Conservation (phyloP, 2,113 vertebrate species). For the Podiceps cristatus region DNA sequence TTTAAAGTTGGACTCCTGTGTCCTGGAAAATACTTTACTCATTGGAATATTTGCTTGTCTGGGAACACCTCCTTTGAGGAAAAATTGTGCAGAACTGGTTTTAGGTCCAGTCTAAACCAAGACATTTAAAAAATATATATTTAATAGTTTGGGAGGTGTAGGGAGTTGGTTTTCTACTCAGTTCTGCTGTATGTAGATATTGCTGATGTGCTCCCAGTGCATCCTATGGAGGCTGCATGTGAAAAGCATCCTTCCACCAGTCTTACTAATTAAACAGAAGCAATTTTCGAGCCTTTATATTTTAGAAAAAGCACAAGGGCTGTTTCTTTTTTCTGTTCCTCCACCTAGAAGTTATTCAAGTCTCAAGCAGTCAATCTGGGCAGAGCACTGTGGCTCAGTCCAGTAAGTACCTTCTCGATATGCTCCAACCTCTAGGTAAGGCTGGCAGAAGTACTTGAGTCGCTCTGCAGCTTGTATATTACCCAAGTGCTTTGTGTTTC, state of each 20-base stretch:
- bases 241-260: background rate
- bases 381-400: background rate
- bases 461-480: background rate
- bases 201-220: fast-evolving
- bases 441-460: background rate
- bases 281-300: background rate
- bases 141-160: background rate
- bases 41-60: background rate
- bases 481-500: background rate
- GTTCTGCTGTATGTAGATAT: background rate
- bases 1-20: background rate
- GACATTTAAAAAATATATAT: background rate
- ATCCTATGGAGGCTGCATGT: background rate
- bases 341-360: background rate
- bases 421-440: background rate
- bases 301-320: background rate
- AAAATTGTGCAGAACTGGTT: background rate
- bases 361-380: background rate
- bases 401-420: background rate
- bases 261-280: background rate
- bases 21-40: background rate
- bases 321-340: background rate
- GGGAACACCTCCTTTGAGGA: background rate
- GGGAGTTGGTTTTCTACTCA: background rate
- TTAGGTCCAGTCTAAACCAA: background rate